Percentiles rank a stretch among this genome's conserved stretches.
Conservation (phyloP, 2,797 vertebrate genomes). For the Allobates femoralis region DNA sequence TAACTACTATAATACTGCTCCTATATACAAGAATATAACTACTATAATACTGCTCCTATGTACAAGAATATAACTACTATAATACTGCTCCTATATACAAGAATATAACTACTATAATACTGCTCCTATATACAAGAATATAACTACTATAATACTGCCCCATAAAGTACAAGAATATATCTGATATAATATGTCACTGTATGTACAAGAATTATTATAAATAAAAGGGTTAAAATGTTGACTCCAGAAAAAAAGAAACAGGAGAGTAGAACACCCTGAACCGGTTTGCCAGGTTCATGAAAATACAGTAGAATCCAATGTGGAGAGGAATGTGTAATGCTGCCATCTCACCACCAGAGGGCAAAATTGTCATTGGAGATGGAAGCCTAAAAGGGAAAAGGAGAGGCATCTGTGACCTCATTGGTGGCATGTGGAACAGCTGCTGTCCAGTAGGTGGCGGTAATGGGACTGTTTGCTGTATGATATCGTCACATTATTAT, state of each 20-base stretch:
- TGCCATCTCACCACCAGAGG: constrained; percentile 44
- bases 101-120: constrained; percentile 16
- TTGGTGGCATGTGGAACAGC: too few relatives aligned
- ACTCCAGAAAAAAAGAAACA: neutral
- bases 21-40: too few relatives aligned
- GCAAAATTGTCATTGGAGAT: constrained; percentile 30
- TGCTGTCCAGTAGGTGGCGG: neutral
- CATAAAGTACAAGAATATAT: neutral
- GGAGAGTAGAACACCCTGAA: neutral
- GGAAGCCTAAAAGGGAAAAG: neutral
- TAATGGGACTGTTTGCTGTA: neutral
- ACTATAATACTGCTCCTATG: too few relatives aligned
- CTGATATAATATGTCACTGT: neutral
- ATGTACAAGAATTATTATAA: neutral
- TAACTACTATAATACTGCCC: constrained; percentile 13
- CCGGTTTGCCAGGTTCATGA: neutral
- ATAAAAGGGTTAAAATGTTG: neutral
- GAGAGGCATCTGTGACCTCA: too few relatives aligned
- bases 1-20: too few relatives aligned
- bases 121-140: neutral
- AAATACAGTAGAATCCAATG: neutral
- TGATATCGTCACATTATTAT: too few relatives aligned
- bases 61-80: too few relatives aligned
- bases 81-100: neutral
- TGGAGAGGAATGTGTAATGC: neutral